Conservation (phyloP, 2,113 vertebrate species). For the Gavia stellata region DNA sequence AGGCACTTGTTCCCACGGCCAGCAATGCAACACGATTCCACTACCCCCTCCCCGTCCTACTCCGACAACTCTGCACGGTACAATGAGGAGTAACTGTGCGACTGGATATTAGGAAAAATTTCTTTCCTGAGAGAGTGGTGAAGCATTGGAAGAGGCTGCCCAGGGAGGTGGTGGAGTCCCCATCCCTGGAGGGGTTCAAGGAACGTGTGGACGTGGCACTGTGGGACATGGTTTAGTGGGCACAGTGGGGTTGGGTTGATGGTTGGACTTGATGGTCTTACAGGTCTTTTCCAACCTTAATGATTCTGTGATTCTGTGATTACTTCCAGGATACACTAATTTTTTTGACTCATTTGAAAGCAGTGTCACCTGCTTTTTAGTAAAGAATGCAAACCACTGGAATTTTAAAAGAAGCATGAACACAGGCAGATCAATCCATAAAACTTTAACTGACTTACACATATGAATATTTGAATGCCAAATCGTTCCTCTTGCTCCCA, state of each 20-base stretch:
- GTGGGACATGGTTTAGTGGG: too few relatives aligned
- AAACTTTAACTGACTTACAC: background rate
- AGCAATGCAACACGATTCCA: background rate
- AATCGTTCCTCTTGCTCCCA: background rate
- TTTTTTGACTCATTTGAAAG: background rate
- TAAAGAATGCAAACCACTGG: background rate
- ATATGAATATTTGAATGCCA: background rate
- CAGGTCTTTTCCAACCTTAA: too few relatives aligned
- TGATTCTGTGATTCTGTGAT: too few relatives aligned
- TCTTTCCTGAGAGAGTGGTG: too few relatives aligned
- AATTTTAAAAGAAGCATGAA: background rate
- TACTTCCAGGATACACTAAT: background rate
- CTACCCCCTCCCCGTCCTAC: background rate
- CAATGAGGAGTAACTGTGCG: background rate
- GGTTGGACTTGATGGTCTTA: too few relatives aligned
- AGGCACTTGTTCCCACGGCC: background rate
- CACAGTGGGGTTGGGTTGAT: too few relatives aligned
- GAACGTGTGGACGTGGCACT: too few relatives aligned
- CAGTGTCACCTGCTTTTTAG: background rate
- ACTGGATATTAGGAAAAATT: too few relatives aligned
- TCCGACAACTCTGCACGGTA: background rate
- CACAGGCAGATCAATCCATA: background rate
- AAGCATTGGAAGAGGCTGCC: too few relatives aligned
- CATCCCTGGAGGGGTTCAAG: too few relatives aligned
- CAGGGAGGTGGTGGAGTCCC: too few relatives aligned